Evolutionary conservation across 1,140 invertebrate genomes (phyloP), one percentile per base, ranked within the genome.

Genomic region (Listronotus bonariensis): DNA sequence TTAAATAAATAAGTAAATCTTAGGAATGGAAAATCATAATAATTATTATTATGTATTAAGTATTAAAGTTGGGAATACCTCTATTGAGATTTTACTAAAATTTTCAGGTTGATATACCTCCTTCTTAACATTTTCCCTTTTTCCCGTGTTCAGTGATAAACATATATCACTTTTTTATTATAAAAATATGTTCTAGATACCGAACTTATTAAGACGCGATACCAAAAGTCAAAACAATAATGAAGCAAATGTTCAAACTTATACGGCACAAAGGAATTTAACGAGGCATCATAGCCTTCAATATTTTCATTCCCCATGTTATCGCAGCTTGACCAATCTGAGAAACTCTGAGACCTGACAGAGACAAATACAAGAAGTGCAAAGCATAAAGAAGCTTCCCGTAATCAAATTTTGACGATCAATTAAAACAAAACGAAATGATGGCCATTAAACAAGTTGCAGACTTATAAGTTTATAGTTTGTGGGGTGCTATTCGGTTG

Each of bases 401-500:
- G 72, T 73, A 75, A 75, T 75, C 72, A 75, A 75, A 75, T 69
- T 75, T 75, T 75, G 72, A 75, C 53, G 72, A 73, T 72, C 71
- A 75, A 75, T 75, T 75, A 74, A 75, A 74, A 72, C 72, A 74
- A 75, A 74, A 75, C 71, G 72, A 68, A 74, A 75, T 70, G 72
- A 67, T 70, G 45, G 71, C 67, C 72, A 74, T 75, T 70, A 75
- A 74, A 65, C 55, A 68, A 71, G 53, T 72, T 69, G 67, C 67
- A 68, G 68, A 69, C 66, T 69, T 74, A 72, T 72, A 69, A 72
- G 64, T 73, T 73, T 75, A 74, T 75, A 68, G 72, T 65, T 65
- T 69, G 59, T 59, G 53, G 68, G 61, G 65, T 46, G 45, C 49
- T 55, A 48, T 43, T 66, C 20, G 64, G n/a, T 57, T 65, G 56